A percentile compares a stretch with the other conserved stretches of the same genome.
phyloP scores from a whole-genome alignment of 2,113 vertebrate species.

The Sylvia atricapilla region DNA sequence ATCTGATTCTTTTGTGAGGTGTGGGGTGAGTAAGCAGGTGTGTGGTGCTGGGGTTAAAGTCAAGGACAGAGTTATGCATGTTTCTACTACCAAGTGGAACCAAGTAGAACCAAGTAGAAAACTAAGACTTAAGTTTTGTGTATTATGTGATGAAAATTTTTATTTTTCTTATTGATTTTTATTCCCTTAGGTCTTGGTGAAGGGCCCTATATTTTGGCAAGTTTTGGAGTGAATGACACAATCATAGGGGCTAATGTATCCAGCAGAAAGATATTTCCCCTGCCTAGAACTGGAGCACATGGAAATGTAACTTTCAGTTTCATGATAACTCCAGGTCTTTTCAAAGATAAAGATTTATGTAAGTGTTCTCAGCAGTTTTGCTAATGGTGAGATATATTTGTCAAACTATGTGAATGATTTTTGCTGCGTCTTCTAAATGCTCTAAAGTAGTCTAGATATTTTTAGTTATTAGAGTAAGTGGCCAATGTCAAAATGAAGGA shows the following conservation, averaged over 20 bases:
- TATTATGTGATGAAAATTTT: background rate
- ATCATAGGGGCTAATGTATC: conserved; percentile 88
- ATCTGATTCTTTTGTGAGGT: background rate
- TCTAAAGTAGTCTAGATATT: background rate
- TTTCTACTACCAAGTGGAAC: background rate
- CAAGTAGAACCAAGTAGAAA: background rate
- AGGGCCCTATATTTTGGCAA: conserved; percentile 90
- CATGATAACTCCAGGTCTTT: conserved; percentile 92
- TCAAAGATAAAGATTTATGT: conserved; percentile 89
- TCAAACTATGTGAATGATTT: background rate
- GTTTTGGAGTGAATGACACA: conserved; percentile 81
- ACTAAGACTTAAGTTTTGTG: background rate
- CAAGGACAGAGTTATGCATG: background rate
- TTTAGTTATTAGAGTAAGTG: background rate
- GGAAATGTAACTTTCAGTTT: conserved; percentile 87
- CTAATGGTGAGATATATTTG: background rate
- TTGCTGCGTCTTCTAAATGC: background rate
- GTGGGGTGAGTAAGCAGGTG: background rate
- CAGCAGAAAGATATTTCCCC: conserved; percentile 85
- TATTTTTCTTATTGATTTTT: background rate
- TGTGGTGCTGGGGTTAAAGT: background rate
- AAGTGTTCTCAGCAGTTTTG: conserved; percentile 68
- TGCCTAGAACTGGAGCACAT: conserved; percentile 74
- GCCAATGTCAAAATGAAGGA: background rate
- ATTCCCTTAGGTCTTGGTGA: conserved; percentile 85